phyloP scores from a whole-genome alignment of 2,113 vertebrate species.

The Daphoenositta chrysoptera region DNA sequence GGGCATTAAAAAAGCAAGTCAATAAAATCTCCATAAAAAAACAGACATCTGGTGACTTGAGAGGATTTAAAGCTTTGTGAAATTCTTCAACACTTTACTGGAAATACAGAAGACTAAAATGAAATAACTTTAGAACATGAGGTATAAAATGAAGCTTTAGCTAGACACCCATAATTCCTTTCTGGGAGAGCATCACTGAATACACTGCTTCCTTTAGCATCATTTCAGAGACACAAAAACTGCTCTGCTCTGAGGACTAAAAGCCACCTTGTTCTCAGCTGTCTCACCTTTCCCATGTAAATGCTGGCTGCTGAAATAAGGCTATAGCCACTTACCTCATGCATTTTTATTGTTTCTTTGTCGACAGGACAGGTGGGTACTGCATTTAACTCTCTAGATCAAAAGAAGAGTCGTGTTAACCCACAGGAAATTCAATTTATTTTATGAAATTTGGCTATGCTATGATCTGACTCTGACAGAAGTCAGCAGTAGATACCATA shows the following conservation, averaged over 20 bases:
- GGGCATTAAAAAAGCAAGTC: not conserved
- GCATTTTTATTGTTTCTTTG: conserved; percentile 78
- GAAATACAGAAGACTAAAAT: not conserved
- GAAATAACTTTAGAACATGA: not conserved
- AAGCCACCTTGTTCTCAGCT: not conserved
- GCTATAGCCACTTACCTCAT: conserved; percentile 76
- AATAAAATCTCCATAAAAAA: not conserved
- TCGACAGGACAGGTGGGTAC: conserved; percentile 81
- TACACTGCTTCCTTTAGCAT: not conserved
- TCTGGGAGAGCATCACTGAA: not conserved
- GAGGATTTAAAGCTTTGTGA: not conserved
- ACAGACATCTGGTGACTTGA: not conserved
- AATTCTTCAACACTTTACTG: not conserved
- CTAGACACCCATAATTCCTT: not conserved
- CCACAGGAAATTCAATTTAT: not conserved
- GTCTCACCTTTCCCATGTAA: not conserved
- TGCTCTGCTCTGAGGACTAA: not conserved
- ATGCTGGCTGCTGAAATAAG: not conserved
- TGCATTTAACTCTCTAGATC: conserved; percentile 71
- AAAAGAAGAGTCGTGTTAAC: conserved; percentile 21
- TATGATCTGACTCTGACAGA: not conserved
- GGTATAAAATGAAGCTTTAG: not conserved
- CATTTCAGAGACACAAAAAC: not conserved
- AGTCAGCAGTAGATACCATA: not conserved
- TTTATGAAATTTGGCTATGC: not conserved